phyloP scores from a whole-genome alignment of 1,140 invertebrate species.

The Apis florea region DNA sequence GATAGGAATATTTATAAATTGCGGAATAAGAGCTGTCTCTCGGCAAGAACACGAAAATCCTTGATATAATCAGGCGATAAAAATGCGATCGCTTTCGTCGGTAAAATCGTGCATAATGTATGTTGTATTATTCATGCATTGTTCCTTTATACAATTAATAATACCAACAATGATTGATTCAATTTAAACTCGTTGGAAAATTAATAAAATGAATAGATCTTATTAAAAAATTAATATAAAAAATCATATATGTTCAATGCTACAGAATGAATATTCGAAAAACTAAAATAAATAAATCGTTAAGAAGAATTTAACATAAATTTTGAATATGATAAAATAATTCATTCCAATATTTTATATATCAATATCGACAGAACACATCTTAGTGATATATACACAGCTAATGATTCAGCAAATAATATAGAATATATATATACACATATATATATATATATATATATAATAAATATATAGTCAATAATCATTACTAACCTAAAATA shows the following conservation, averaged over 20 bases:
- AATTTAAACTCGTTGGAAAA: background rate
- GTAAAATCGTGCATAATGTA: constrained; percentile 39
- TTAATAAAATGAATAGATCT: no score
- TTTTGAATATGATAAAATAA: constrained; percentile 25
- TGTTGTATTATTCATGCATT: background rate
- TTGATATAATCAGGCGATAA: background rate
- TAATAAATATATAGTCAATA: no score
- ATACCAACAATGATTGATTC: background rate
- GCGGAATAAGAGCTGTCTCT: background rate
- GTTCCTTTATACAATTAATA: background rate
- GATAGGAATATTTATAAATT: constrained; percentile 16
- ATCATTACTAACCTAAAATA: background rate
- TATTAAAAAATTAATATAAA: no score
- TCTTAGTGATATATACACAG: constrained; percentile 25
- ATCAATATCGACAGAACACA: constrained; percentile 23
- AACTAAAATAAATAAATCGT: constrained; percentile 17
- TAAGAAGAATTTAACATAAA: constrained; percentile 5
- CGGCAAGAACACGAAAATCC: background rate
- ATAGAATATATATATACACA: constrained; percentile 9
- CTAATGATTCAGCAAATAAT: constrained; percentile 38
- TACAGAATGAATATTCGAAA: background rate
- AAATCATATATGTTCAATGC: background rate
- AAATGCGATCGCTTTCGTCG: constrained; percentile 5
- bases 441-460: no score
- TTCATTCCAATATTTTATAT: constrained; percentile 43